These are phyloP conservation scores for Amorpha juglandis DNA, from an alignment of 2,888 invertebrate species.

Conservation along the genomic window DNA sequence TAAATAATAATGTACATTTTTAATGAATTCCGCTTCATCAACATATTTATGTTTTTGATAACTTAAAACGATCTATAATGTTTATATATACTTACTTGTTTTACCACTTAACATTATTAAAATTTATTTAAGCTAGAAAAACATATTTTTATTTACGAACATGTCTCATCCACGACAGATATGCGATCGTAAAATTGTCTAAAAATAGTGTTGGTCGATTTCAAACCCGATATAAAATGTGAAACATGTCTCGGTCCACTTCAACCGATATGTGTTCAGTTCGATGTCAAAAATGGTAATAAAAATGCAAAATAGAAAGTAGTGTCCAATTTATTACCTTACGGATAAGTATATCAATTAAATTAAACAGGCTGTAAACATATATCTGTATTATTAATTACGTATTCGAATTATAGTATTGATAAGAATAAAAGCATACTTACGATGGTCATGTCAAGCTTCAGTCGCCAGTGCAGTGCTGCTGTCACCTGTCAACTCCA, in stretches of 20 bases:
- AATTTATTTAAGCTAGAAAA: neutral
- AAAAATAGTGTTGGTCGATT: conserved; percentile 18
- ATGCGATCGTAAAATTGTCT: conserved; percentile 22
- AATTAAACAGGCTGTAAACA: neutral
- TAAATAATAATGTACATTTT: too few relatives aligned
- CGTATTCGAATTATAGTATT: neutral
- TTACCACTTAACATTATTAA: neutral
- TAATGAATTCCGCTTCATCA: neutral
- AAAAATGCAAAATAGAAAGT: conserved; percentile 21
- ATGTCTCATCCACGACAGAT: conserved; percentile 11
- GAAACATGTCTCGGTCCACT: conserved; percentile 19
- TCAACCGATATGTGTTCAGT: neutral
- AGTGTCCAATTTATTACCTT: conserved; percentile 22
- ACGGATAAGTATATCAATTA: conserved; percentile 4
- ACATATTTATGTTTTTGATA: conserved; percentile 2
- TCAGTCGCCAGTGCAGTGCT: too few relatives aligned
- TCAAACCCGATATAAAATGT: conserved; percentile 14
- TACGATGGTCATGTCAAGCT: too few relatives aligned
- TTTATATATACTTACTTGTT: conserved; percentile 1
- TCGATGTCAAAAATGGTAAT: conserved; percentile 19
- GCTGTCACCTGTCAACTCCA: too few relatives aligned
- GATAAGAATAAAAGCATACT: too few relatives aligned
- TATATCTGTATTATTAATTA: conserved; percentile 2
- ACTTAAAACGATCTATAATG: neutral
- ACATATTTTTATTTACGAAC: conserved; percentile 9